Percentiles rank a stretch among this genome's conserved stretches.
phyloP scores from a whole-genome alignment of 2,797 vertebrate species.

The Lagocephalus sceleratus region DNA sequence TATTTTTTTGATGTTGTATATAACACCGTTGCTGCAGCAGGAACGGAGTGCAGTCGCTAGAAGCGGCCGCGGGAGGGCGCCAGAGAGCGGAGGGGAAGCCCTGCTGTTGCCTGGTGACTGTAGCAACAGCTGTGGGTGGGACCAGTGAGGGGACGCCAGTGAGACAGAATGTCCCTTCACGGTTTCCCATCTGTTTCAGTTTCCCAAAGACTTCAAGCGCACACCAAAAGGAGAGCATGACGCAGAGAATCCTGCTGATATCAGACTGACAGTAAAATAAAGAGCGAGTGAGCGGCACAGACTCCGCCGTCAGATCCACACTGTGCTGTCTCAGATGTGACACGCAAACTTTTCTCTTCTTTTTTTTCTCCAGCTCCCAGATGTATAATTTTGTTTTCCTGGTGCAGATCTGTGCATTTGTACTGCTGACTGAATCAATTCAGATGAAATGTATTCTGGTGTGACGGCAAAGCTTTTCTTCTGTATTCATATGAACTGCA shows the following conservation, averaged over 20 bases:
- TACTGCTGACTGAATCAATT: too few species aligned
- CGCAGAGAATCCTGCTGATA: neutral
- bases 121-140: slow-evolving; percentile 8
- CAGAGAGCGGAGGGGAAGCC: slow-evolving; percentile 3
- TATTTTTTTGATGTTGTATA: neutral
- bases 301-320: neutral
- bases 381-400: too few species aligned
- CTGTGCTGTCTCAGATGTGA: neutral
- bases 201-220: slow-evolving; percentile 1
- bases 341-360: too few species aligned
- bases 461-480: too few species aligned
- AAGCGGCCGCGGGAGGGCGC: slow-evolving; percentile 37
- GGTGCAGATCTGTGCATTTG: too few species aligned
- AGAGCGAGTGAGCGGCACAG: neutral
- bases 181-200: neutral
- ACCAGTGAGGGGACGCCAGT: slow-evolving; percentile 6
- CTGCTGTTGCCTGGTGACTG: slow-evolving; percentile 13
- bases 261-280: neutral
- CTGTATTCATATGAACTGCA: too few species aligned
- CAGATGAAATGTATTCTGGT: too few species aligned
- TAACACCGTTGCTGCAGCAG: neutral
- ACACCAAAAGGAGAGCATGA: slow-evolving; percentile 1
- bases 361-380: too few species aligned
- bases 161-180: slow-evolving; percentile 12
- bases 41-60: slow-evolving; percentile 1